Percentiles rank a stretch among this genome's conserved stretches.
Evolutionary conservation across 2,113 vertebrate species (phyloP).

Genomic region (Otus sunia): DNA sequence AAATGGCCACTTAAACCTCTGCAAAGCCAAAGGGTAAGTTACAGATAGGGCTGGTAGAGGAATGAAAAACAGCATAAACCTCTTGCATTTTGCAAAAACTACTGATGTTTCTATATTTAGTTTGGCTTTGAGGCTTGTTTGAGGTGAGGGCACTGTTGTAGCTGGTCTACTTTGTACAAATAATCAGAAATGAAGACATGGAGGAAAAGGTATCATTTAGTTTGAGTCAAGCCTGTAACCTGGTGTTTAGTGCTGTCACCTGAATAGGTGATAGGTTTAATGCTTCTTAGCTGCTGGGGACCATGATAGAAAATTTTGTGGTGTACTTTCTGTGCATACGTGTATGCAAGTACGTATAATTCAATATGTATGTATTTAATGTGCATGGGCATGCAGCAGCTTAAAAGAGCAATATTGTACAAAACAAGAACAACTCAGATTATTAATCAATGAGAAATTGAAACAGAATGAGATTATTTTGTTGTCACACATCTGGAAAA

Average conservation of each 20-base stretch:
- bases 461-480: neutral
- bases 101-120: neutral
- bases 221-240: neutral
- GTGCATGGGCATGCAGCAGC: neutral
- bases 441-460: neutral
- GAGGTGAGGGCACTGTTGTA: neutral
- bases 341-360: neutral
- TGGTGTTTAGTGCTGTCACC: neutral
- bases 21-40: neutral
- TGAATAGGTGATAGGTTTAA: neutral
- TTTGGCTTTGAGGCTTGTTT: neutral
- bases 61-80: neutral
- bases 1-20: neutral
- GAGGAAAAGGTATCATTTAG: neutral
- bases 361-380: neutral
- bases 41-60: neutral
- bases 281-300: neutral
- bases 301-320: neutral
- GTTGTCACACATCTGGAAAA: neutral
- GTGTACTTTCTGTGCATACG: neutral
- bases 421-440: neutral
- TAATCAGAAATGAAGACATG: neutral
- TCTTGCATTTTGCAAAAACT: neutral
- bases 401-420: neutral
- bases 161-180: neutral